These are phyloP conservation scores for Staurois parvus DNA, from an alignment of 2,797 vertebrate species.

Conservation along the genomic window DNA sequence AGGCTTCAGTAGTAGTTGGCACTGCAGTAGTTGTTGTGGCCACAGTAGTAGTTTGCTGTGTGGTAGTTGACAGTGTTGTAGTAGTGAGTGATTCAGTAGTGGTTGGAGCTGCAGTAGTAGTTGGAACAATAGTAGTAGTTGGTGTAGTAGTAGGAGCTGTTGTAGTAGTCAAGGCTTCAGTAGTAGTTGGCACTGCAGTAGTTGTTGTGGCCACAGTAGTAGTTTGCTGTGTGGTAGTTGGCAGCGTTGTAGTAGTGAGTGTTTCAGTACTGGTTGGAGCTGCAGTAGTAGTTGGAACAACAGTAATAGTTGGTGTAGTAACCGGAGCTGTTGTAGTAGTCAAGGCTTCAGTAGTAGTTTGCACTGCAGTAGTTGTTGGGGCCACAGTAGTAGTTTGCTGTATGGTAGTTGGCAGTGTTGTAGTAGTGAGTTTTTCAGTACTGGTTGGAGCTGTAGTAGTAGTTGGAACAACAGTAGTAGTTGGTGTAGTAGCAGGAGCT, in stretches of 20 bases:
- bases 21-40: too few species aligned
- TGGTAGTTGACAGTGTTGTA: too few species aligned
- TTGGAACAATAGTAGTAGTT: background rate
- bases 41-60: too few species aligned
- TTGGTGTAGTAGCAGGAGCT: background rate
- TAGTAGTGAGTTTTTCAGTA: too few species aligned
- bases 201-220: background rate
- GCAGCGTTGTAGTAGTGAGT: too few species aligned
- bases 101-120: background rate
- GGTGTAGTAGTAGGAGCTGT: background rate
- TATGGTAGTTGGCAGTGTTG: background rate
- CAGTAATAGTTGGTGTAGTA: background rate
- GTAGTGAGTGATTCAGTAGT: too few species aligned
- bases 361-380: too few species aligned
- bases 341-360: background rate
- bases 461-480: background rate
- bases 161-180: background rate
- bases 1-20: too few species aligned
- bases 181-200: background rate
- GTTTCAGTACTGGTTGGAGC: background rate
- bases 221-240: too few species aligned
- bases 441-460: background rate
- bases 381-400: background rate
- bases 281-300: background rate
- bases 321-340: background rate